Conservation (phyloP, 2,113 vertebrate genomes). For the Scophthalmus maximus region DNA sequence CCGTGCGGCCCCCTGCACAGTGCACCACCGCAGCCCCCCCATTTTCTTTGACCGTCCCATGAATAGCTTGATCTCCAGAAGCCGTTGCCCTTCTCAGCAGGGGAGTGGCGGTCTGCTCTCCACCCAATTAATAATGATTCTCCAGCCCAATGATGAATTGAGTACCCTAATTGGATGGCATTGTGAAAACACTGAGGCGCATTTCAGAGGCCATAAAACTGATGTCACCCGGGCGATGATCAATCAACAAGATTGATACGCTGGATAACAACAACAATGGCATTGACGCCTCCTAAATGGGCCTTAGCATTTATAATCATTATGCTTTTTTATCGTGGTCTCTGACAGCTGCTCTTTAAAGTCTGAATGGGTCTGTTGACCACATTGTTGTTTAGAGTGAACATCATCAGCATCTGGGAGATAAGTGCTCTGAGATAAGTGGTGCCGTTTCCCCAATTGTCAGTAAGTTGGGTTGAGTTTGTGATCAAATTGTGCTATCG, state of each 20-base stretch:
- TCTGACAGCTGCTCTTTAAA: slow-evolving; percentile 74
- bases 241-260: slow-evolving; percentile 85
- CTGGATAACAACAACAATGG: slow-evolving; percentile 81
- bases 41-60: slow-evolving; percentile 50
- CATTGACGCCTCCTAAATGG: slow-evolving; percentile 78
- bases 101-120: slow-evolving; percentile 78
- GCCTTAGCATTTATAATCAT: slow-evolving; percentile 79
- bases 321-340: slow-evolving; percentile 73
- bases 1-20: slow-evolving; percentile 31
- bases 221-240: slow-evolving; percentile 79
- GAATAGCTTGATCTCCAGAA: slow-evolving; percentile 64
- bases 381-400: slow-evolving; percentile 70
- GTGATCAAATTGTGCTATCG: neutral
- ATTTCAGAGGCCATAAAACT: slow-evolving; percentile 83
- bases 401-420: slow-evolving; percentile 65
- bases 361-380: slow-evolving; percentile 72
- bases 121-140: slow-evolving; percentile 85
- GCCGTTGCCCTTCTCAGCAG: slow-evolving; percentile 77
- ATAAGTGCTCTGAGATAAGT: slow-evolving; percentile 69
- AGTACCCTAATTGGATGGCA: slow-evolving; percentile 84
- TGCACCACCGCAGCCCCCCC: slow-evolving; percentile 38
- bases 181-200: slow-evolving; percentile 84
- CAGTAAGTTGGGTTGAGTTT: too few species aligned
- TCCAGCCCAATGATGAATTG: slow-evolving; percentile 83
- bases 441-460: slow-evolving; percentile 10